Percentiles rank a stretch among this genome's conserved stretches.
Evolutionary conservation across 2,797 vertebrate species (phyloP).

Genomic region (Sebastes trivittatus): DNA sequence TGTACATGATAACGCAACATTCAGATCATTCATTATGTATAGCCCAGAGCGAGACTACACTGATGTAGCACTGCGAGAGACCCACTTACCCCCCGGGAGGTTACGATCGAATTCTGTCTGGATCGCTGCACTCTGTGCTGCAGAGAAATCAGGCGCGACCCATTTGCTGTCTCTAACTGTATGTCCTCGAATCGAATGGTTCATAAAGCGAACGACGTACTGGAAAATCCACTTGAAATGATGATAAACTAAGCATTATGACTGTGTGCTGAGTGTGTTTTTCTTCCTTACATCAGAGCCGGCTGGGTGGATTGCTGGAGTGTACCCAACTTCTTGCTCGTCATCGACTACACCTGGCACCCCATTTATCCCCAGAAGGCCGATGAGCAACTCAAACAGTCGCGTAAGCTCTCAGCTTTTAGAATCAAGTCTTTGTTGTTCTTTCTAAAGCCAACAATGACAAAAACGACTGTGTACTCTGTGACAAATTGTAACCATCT

Average conservation of each 20-base stretch:
- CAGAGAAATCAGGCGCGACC: constrained; percentile 44
- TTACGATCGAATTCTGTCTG: constrained; percentile 39
- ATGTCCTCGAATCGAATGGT: constrained; percentile 39
- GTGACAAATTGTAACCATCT: neutral
- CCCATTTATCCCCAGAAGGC: constrained; percentile 98
- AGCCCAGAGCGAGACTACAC: neutral
- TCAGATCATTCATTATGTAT: constrained; percentile 35
- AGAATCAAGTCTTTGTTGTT: neutral
- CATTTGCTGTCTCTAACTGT: constrained; percentile 34
- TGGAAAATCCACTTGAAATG: constrained; percentile 50
- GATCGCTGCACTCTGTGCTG: constrained; percentile 5
- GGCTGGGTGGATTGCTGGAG: constrained; percentile 99
- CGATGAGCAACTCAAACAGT: constrained; percentile 95
- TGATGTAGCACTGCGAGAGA: constrained; percentile 23
- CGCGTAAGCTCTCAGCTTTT: constrained; percentile 82
- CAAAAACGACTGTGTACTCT: neutral
- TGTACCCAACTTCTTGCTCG: constrained; percentile 93
- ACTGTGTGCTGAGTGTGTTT: neutral
- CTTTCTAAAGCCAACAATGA: neutral
- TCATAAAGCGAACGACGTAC: constrained; percentile 60
- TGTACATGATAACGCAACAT: constrained; percentile 20
- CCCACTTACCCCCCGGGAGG: constrained; percentile 23
- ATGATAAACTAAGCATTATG: constrained; percentile 36
- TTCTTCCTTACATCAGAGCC: constrained; percentile 75
- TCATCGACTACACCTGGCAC: constrained; percentile 98